Base-by-base conservation (phyloP, 2,113 vertebrate genomes). In the Crotalus horridus region DNA sequence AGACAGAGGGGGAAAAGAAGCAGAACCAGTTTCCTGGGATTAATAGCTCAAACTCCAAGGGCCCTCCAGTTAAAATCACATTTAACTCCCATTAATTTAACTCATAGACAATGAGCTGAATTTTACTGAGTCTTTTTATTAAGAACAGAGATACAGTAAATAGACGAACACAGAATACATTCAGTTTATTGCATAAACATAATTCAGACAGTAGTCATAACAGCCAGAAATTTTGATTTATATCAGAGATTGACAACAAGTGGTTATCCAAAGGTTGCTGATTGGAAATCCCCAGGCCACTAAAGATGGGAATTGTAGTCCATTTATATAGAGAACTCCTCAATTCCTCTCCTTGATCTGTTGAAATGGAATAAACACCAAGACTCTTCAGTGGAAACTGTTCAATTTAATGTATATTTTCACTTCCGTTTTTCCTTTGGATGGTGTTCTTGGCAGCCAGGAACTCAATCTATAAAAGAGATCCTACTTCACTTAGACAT, bases 401-500 rank as follows among this genome's bases (percentile, higher is more conserved):
- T 85, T 39, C 55, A 1, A 55, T 55, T 23, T 29, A 48, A 17
- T 94, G 0, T 1, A 29, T 85, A 89, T 56, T 1, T 86, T 51
- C 90, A 90, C 90, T 64, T 88, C 53, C 88, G 10, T 1, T 91
- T 89, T 90, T 94, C 10, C 23, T 92, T 24, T 85, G 93, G 21
- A 48, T 87, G 81, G 1, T 54, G 87, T 11, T 59, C 55, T 12
- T 91, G 33, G 94, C 0, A 23, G 59, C 91, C 92, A 93, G 93
- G 20, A 92, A 55, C 24, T 90, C 39, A 59, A 3, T 69, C 93
- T 85, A 10, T 90, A 95, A 93, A 7, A 54, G 9, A 81, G 90
- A 93, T 4, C 2, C 4, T 53, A 92, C 12, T 89, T 90, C 10
- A 87, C 43, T 33, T n/a, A 55, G 39, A 48, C 58, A 17, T 56